Evolutionary conservation across 2,797 vertebrate genomes (phyloP).

Genomic region (Lacerta viridis): DNA sequence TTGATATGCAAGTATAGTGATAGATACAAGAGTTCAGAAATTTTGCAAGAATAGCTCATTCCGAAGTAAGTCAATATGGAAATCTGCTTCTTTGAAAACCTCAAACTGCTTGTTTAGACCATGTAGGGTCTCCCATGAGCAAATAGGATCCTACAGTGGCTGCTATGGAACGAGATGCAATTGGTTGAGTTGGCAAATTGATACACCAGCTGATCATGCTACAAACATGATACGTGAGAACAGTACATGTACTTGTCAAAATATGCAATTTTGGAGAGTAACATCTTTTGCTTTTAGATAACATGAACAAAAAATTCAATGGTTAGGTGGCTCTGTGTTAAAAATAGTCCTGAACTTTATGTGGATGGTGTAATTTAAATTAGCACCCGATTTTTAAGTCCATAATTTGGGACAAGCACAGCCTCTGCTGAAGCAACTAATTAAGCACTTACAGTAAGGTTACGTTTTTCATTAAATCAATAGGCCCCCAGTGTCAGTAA

Average conservation of each 20-base stretch:
- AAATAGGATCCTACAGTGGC: background rate
- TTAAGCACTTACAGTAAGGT: conserved; percentile 89
- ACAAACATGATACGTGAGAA: background rate
- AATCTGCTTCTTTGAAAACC: background rate
- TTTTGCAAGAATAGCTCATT: background rate
- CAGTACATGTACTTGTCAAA: background rate
- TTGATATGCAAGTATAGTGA: background rate
- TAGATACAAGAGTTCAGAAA: background rate
- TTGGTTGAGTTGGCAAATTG: background rate
- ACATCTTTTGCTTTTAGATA: background rate
- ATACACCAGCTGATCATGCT: background rate
- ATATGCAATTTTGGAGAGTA: background rate
- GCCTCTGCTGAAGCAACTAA: conserved; percentile 84
- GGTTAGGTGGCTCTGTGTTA: conserved; percentile 24
- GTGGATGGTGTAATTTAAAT: conserved; percentile 83
- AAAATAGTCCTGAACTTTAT: conserved; percentile 81
- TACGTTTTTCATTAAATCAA: conserved; percentile 90
- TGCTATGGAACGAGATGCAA: background rate
- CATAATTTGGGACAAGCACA: conserved; percentile 84
- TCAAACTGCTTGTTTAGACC: background rate
- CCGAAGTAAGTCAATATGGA: background rate
- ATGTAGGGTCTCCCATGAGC: background rate
- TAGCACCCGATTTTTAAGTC: conserved; percentile 85
- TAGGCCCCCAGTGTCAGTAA: conserved; percentile 87
- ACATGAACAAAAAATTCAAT: background rate